Evolutionary conservation across 2,797 vertebrate species (phyloP).

Genomic region (Podargus strigoides): DNA sequence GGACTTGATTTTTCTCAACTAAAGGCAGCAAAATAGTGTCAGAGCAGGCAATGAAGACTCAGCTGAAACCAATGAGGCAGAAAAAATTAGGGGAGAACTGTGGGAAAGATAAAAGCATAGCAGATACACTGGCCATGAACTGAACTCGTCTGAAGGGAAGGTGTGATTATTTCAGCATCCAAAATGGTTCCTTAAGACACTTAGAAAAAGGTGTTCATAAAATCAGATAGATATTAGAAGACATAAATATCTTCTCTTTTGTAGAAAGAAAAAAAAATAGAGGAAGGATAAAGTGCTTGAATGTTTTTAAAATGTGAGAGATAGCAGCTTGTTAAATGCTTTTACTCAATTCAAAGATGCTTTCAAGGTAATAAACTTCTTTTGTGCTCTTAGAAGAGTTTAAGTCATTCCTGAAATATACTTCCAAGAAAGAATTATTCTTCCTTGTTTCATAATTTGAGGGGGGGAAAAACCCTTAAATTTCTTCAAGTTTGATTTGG

Average conservation of each 20-base stretch:
- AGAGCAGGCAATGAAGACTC: not conserved
- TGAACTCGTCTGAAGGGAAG: not conserved
- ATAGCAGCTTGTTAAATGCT: not conserved
- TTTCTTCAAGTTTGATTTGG: not conserved
- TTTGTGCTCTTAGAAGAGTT: not conserved
- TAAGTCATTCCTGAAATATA: not conserved
- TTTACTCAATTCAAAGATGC: not conserved
- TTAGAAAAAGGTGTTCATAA: not conserved
- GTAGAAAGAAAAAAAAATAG: not conserved
- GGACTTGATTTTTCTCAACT: not conserved
- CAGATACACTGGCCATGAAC: not conserved
- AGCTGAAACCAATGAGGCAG: not conserved
- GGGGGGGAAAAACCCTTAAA: rapidly evolving
- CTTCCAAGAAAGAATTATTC: not conserved
- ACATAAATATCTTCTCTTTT: not conserved
- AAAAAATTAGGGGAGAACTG: not conserved
- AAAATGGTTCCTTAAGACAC: not conserved
- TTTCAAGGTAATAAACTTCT: not conserved
- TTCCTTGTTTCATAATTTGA: not conserved
- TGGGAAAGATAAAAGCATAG: not conserved
- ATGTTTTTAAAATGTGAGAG: not conserved
- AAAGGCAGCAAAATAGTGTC: not conserved
- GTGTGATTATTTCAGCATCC: not conserved
- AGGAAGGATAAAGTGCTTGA: not conserved
- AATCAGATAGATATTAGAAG: not conserved